These are phyloP conservation scores for Amiota communis DNA, from an alignment of 2,888 invertebrate genomes.

Conservation along the genomic window DNA sequence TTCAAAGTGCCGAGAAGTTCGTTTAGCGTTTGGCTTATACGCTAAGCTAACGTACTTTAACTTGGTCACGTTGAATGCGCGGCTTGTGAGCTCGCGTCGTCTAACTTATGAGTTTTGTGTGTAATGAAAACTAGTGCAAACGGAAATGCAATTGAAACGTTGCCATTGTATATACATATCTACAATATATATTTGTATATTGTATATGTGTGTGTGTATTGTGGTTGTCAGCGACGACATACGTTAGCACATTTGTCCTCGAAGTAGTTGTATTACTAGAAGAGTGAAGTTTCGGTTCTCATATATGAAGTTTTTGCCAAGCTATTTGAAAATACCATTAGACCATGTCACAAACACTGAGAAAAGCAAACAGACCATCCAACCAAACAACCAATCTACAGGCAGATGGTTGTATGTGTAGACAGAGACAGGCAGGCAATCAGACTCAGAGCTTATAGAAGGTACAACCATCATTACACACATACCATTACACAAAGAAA, in stretches of 20 bases:
- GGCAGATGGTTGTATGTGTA: too few relatives aligned
- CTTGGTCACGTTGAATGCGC: slow-evolving; percentile 54
- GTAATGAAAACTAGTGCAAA: slow-evolving; percentile 68
- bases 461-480: slow-evolving; percentile 40
- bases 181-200: too few relatives aligned
- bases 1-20: slow-evolving; percentile 2
- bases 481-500: background rate
- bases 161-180: slow-evolving; percentile 49
- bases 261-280: slow-evolving; percentile 30
- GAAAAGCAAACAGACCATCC: slow-evolving; percentile 9
- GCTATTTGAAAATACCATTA: slow-evolving; percentile 65
- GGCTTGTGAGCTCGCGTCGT: slow-evolving; percentile 22
- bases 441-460: background rate
- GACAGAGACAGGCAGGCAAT: slow-evolving; percentile 30
- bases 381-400: too few relatives aligned
- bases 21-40: slow-evolving; percentile 7
- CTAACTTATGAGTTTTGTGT: slow-evolving; percentile 64
- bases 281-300: slow-evolving; percentile 35
- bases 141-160: slow-evolving; percentile 71
- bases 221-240: slow-evolving; percentile 42
- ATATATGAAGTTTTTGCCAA: slow-evolving; percentile 56
- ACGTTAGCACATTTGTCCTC: slow-evolving; percentile 14
- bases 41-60: slow-evolving; percentile 50
- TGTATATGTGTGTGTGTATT: background rate
- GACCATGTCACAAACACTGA: slow-evolving; percentile 53